Percentiles rank a stretch among this genome's conserved stretches.
These are phyloP conservation scores for Pelecanoides urinatrix DNA, from an alignment of 2,113 vertebrate species.

Conservation along the genomic window DNA sequence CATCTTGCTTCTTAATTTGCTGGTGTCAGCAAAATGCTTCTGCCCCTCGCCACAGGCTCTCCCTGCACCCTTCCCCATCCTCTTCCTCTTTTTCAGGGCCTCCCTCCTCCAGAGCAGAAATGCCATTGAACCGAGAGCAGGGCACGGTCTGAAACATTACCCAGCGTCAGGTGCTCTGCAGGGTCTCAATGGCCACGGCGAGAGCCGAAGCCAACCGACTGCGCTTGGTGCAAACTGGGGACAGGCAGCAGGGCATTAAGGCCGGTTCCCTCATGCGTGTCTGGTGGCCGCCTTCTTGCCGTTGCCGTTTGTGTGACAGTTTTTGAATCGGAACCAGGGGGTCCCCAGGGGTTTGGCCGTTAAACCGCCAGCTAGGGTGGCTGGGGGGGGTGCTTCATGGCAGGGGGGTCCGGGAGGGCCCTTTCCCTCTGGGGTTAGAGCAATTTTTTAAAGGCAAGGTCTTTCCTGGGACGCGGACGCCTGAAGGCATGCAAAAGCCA, in stretches of 20 bases:
- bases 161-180: neutral
- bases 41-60: neutral
- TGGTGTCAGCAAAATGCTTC: neutral
- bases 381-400: neutral
- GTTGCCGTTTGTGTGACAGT: fast-evolving
- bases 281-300: neutral
- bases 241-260: neutral
- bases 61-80: fast-evolving
- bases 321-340: neutral
- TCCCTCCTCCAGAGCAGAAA: neutral
- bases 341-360: neutral
- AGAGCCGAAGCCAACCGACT: fast-evolving
- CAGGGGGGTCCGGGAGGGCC: fast-evolving
- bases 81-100: neutral
- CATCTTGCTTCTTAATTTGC: fast-evolving
- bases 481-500: neutral
- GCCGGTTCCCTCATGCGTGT: fast-evolving
- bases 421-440: neutral
- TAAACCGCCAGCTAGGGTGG: neutral
- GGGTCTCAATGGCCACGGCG: fast-evolving
- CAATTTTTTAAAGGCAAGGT: fast-evolving
- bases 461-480: fast-evolving
- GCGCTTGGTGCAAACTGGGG: fast-evolving
- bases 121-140: neutral
- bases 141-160: neutral